Percentiles rank a stretch among this genome's conserved stretches.
These are phyloP conservation scores for Andrena hattorfiana DNA, from an alignment of 2,888 invertebrate species.

Conservation along the genomic window DNA sequence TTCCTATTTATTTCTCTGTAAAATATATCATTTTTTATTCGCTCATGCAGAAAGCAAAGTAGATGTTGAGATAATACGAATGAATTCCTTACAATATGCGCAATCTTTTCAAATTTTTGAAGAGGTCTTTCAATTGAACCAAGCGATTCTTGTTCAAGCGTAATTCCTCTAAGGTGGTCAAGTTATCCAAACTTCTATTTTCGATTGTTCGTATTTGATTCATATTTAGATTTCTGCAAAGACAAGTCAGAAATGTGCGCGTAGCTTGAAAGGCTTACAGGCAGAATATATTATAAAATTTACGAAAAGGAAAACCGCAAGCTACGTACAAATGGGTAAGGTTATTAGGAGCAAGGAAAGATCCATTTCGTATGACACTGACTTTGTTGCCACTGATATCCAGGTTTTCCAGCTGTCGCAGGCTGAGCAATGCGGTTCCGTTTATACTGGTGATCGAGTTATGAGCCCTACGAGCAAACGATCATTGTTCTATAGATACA, in stretches of 20 bases:
- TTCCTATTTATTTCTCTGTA: constrained; percentile 94
- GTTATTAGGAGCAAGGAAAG: constrained; percentile 87
- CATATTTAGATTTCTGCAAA: constrained; percentile 88
- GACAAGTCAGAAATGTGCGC: neutral
- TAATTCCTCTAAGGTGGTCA: constrained; percentile 90
- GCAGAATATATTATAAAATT: neutral
- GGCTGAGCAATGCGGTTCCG: constrained; percentile 85
- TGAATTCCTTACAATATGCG: constrained; percentile 89
- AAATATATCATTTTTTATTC: constrained; percentile 57
- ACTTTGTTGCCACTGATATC: constrained; percentile 89
- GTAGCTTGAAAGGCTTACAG: neutral
- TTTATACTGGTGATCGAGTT: constrained; percentile 86
- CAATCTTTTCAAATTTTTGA: constrained; percentile 89
- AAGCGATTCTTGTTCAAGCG: constrained; percentile 93
- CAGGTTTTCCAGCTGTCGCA: constrained; percentile 87
- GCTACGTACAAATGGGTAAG: constrained; percentile 86
- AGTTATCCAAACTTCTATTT: constrained; percentile 90
- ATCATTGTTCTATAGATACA: constrained; percentile 49
- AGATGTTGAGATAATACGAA: neutral
- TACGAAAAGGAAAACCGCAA: neutral
- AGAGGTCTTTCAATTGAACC: constrained; percentile 89
- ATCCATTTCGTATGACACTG: constrained; percentile 86
- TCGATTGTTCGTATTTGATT: constrained; percentile 91
- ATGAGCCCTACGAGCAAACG: constrained; percentile 84
- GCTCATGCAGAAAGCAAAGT: neutral